Percentiles rank a stretch among this genome's conserved stretches.
These are phyloP conservation scores for Neoaliturus tenellus DNA, from an alignment of 2,888 invertebrate genomes.

Conservation along the genomic window DNA sequence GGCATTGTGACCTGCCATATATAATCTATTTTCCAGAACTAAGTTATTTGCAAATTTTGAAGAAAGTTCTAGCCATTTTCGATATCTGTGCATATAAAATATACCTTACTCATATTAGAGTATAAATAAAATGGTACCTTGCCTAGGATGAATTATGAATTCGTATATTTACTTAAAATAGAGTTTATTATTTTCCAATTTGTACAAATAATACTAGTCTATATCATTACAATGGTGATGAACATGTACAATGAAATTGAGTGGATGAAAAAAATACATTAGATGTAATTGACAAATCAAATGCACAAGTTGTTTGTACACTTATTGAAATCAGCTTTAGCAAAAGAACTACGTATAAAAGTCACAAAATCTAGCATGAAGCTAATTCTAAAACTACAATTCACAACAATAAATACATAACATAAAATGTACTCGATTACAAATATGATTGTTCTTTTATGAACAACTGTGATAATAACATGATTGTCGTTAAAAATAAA, in stretches of 20 bases:
- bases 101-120: too few species aligned
- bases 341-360: conserved; percentile 4
- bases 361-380: conserved; percentile 7
- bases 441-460: background rate
- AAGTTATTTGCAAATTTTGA: too few species aligned
- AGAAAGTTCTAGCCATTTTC: too few species aligned
- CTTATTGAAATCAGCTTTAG: background rate
- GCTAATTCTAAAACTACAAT: conserved; percentile 6
- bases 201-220: conserved; percentile 39
- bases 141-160: too few species aligned
- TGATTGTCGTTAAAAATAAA: background rate
- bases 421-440: background rate
- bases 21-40: too few species aligned
- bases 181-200: conserved; percentile 13
- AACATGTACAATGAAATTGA: conserved; percentile 23
- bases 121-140: too few species aligned
- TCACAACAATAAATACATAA: conserved; percentile 30
- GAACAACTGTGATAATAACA: background rate
- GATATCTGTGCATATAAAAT: too few species aligned
- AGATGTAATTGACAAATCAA: conserved; percentile 12
- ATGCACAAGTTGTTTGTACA: background rate
- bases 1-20: too few species aligned
- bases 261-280: background rate
- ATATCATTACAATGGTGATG: conserved; percentile 20
- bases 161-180: conserved; percentile 45